These are phyloP conservation scores for Protomyctophum bolini DNA, from an alignment of 2,113 vertebrate genomes.

Conservation along the genomic window DNA sequence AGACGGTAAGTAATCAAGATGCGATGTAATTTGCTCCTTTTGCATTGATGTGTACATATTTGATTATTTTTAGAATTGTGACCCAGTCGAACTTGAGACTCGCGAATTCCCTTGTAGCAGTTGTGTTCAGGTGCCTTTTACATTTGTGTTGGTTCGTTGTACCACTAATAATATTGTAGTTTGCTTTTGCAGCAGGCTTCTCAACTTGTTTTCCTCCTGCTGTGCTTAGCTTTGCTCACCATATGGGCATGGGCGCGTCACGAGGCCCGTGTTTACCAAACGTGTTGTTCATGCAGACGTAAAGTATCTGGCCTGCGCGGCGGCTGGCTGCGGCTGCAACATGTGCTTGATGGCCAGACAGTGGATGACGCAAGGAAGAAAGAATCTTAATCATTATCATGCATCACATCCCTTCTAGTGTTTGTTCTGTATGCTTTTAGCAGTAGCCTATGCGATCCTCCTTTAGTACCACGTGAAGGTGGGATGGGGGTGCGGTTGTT, in stretches of 20 bases:
- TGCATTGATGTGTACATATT: not conserved
- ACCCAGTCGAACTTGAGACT: constrained; percentile 63
- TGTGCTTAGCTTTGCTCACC: not conserved
- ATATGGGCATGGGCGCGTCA: constrained; percentile 39
- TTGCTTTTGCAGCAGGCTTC: not conserved
- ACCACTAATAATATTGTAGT: not conserved
- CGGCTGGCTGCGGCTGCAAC: constrained; percentile 47
- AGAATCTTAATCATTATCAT: not conserved
- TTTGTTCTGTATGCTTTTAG: too few species aligned
- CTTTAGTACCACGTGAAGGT: too few species aligned
- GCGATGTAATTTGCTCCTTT: not conserved
- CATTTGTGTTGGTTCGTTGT: not conserved
- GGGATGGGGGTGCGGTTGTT: too few species aligned
- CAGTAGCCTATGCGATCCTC: too few species aligned
- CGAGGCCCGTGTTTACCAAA: constrained; percentile 54
- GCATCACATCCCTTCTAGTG: too few species aligned
- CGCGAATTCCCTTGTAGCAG: constrained; percentile 39
- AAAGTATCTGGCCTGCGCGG: constrained; percentile 40
- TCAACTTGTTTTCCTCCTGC: not conserved
- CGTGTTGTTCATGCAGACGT: not conserved
- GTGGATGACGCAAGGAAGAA: constrained; percentile 25
- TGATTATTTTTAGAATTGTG: constrained; percentile 48
- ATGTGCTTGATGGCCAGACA: constrained; percentile 58
- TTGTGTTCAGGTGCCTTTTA: not conserved
- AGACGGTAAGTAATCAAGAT: constrained; percentile 50